Evolutionary conservation across 1,140 invertebrate genomes (phyloP).

Genomic region (Macrobrachium nipponense): DNA sequence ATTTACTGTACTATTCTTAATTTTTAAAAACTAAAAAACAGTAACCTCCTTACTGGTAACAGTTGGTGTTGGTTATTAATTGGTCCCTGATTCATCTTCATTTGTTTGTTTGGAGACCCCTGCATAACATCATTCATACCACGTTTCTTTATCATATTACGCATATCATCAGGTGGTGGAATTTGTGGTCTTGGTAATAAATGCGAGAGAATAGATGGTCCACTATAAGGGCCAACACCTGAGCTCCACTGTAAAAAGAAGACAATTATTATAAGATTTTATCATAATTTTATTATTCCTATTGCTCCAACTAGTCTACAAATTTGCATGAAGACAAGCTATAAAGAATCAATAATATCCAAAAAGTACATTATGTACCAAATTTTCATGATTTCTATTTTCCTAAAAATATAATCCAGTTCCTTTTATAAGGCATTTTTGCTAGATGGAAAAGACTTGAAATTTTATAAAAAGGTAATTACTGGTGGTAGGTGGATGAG

Average conservation of each 20-base stretch:
- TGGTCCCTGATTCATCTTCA: slow-evolving; percentile 30
- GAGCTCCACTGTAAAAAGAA: slow-evolving; percentile 35
- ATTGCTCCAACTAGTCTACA: not conserved
- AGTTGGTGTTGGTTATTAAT: slow-evolving; percentile 18
- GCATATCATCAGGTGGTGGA: slow-evolving; percentile 28
- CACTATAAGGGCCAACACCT: slow-evolving; percentile 26
- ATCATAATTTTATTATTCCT: not conserved
- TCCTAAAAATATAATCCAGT: too few species aligned
- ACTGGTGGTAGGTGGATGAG: too few species aligned
- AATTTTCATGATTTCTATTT: too few species aligned
- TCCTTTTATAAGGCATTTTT: too few species aligned
- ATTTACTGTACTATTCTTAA: too few species aligned
- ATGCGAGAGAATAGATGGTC: slow-evolving; percentile 27
- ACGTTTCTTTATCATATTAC: slow-evolving; percentile 26
- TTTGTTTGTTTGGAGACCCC: slow-evolving; percentile 23
- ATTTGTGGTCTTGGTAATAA: slow-evolving; percentile 10
- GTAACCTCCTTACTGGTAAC: slow-evolving; percentile 17
- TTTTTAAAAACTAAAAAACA: too few species aligned
- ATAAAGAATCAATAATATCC: too few species aligned
- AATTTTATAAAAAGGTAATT: too few species aligned
- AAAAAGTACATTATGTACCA: too few species aligned
- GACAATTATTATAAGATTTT: not conserved
- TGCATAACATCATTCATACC: not conserved
- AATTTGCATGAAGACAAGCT: not conserved
- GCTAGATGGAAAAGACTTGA: too few species aligned